phyloP scores from a whole-genome alignment of 2,888 invertebrate species.

The Falcaria lacertinaria region DNA sequence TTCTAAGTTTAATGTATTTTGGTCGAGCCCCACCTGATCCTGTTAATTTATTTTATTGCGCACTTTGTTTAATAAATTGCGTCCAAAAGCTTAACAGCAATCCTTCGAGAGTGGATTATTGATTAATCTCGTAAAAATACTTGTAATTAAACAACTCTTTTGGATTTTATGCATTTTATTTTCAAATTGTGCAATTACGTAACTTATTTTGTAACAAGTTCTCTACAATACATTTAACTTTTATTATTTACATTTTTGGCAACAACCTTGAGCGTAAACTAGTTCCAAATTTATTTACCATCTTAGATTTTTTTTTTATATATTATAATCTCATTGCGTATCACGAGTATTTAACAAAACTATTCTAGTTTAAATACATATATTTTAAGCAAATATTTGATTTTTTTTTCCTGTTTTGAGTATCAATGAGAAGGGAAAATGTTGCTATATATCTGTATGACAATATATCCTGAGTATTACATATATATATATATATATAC shows the following conservation, averaged over 20 bases:
- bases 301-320: not conserved
- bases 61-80: too few relatives aligned
- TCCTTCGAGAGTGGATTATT: too few relatives aligned
- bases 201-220: constrained; percentile 30
- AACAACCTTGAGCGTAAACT: constrained; percentile 56
- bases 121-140: not conserved
- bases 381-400: too few relatives aligned
- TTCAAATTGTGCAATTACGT: constrained; percentile 19
- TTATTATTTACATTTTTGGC: constrained; percentile 38
- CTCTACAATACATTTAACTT: constrained; percentile 19
- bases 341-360: not conserved
- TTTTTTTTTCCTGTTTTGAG: too few relatives aligned
- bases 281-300: constrained; percentile 8
- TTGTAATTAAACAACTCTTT: not conserved
- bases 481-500: too few relatives aligned
- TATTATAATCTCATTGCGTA: not conserved
- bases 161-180: constrained; percentile 23
- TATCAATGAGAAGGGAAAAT: too few relatives aligned
- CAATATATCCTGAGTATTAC: too few relatives aligned
- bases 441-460: too few relatives aligned
- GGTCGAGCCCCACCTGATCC: too few relatives aligned
- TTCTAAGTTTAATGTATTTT: too few relatives aligned
- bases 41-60: too few relatives aligned
- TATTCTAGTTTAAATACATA: not conserved
- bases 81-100: too few relatives aligned